These are phyloP conservation scores for Oxytorus armatus DNA, from an alignment of 2,888 invertebrate species.

Conservation along the genomic window DNA sequence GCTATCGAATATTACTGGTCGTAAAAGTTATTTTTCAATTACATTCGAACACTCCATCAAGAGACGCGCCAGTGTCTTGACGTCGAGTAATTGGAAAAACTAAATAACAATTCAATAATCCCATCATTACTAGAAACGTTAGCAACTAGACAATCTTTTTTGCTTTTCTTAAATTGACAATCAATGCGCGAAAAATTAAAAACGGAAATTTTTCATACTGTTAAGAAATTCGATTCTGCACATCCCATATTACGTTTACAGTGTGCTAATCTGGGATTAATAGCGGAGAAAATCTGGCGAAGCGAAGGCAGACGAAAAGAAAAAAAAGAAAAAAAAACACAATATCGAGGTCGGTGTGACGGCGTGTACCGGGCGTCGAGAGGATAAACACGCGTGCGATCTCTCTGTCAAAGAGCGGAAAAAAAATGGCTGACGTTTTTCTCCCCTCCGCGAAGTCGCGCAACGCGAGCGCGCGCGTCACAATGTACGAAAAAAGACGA, in stretches of 20 bases:
- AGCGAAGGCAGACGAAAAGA: slow-evolving; percentile 2
- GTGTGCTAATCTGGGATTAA: not conserved
- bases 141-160: no score
- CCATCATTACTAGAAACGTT: no score
- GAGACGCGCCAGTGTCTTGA: no score
- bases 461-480: not conserved
- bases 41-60: no score
- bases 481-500: slow-evolving; percentile 8
- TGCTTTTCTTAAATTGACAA: no score
- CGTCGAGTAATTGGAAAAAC: no score
- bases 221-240: no score
- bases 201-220: no score
- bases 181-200: no score
- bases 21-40: no score
- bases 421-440: slow-evolving; percentile 16
- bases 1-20: no score
- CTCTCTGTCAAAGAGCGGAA: slow-evolving; percentile 7
- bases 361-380: slow-evolving; percentile 23
- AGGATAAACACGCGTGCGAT: slow-evolving; percentile 33
- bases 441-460: not conserved
- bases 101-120: no score
- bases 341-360: slow-evolving; percentile 58
- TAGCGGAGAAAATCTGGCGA: slow-evolving; percentile 6
- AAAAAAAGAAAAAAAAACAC: slow-evolving; percentile 39
- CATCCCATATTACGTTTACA: not conserved